A percentile compares a stretch with the other conserved stretches of the same genome.
Conservation (phyloP, 2,797 vertebrate genomes). For the Pseudomugil gertrudae region DNA sequence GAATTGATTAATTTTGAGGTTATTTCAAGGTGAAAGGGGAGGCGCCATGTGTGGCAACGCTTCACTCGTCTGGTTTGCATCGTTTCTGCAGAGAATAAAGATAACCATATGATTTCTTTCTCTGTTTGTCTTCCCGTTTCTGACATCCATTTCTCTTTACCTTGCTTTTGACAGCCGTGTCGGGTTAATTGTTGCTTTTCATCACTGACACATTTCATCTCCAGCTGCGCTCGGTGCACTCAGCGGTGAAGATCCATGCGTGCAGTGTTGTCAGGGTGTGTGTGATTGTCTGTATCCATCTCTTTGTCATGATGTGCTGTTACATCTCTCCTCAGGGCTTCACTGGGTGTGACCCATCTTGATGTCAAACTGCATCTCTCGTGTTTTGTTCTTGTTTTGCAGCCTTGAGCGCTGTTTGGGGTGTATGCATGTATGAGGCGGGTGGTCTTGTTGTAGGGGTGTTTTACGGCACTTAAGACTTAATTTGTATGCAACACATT, state of each 20-base stretch:
- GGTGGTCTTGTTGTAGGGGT: slow-evolving; percentile 31
- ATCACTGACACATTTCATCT: slow-evolving; percentile 49
- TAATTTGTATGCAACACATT: neutral
- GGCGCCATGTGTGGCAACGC: neutral
- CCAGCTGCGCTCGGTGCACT: slow-evolving; percentile 42
- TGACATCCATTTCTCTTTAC: slow-evolving; percentile 18
- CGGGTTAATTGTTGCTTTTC: slow-evolving; percentile 60
- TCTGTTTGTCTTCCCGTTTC: slow-evolving; percentile 3
- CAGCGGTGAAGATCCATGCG: slow-evolving; percentile 5
- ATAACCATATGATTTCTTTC: neutral
- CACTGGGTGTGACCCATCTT: slow-evolving; percentile 47
- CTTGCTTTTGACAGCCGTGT: slow-evolving; percentile 26
- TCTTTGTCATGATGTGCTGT: slow-evolving; percentile 34
- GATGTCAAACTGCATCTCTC: slow-evolving; percentile 44
- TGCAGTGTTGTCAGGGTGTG: slow-evolving; percentile 34
- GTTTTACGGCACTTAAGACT: slow-evolving; percentile 41
- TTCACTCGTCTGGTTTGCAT: neutral
- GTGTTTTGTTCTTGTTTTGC: slow-evolving; percentile 36
- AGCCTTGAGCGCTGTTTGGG: slow-evolving; percentile 41
- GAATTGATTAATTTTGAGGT: neutral
- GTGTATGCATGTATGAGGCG: slow-evolving; percentile 43
- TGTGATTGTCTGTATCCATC: slow-evolving; percentile 16
- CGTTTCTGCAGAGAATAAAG: neutral
- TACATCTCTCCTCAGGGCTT: slow-evolving; percentile 53
- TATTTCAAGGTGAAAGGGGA: neutral